Evolutionary conservation across 2,113 vertebrate species (phyloP).

Genomic region (Numenius arquata): DNA sequence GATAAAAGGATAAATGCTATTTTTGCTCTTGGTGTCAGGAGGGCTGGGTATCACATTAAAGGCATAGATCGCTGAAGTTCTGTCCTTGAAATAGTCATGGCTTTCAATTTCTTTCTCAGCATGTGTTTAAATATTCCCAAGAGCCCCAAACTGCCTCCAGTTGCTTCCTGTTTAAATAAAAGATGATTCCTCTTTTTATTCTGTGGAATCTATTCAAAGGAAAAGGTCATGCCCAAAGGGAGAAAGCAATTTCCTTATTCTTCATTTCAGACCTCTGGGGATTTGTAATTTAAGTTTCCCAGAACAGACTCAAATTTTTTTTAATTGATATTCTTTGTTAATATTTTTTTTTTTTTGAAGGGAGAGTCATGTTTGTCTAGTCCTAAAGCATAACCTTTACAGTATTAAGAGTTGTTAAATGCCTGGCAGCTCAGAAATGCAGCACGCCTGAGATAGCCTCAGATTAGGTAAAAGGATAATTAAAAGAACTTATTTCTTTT

Average conservation of each 20-base stretch:
- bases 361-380: neutral
- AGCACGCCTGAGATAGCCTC: neutral
- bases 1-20: constrained; percentile 58
- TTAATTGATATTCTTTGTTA: constrained; percentile 38
- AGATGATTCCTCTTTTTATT: constrained; percentile 68
- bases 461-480: neutral
- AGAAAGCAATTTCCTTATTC: constrained; percentile 71
- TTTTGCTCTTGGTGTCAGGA: constrained; percentile 41
- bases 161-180: constrained; percentile 74
- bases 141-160: constrained; percentile 56
- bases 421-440: neutral
- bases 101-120: constrained; percentile 68
- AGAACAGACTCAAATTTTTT: neutral
- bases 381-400: neutral
- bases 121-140: constrained; percentile 69
- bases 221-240: constrained; percentile 68
- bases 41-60: constrained; percentile 42
- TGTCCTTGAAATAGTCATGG: constrained; percentile 63
- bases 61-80: neutral
- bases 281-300: constrained; percentile 66
- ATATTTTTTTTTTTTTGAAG: neutral
- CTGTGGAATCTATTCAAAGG: constrained; percentile 61
- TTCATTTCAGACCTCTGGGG: constrained; percentile 55
- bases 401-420: neutral
- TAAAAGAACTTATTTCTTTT: neutral